These are phyloP conservation scores for Peromyscus leucopus DNA, from an alignment of 2,113 vertebrate genomes.

Conservation along the genomic window DNA sequence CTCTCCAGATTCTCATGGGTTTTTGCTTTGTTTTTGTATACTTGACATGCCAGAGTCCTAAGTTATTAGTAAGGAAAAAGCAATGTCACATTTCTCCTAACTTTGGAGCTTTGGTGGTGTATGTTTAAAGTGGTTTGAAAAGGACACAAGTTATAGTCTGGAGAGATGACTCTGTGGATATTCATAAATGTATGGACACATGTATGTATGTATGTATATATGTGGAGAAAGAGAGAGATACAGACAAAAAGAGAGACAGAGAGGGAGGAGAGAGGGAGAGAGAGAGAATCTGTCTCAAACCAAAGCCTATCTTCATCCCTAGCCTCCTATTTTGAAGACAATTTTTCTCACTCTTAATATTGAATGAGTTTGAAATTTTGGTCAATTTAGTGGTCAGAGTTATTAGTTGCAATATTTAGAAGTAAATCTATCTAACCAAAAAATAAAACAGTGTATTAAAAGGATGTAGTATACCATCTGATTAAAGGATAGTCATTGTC, in stretches of 20 bases:
- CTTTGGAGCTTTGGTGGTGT: neutral
- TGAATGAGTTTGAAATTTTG: neutral
- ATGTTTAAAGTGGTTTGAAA: neutral
- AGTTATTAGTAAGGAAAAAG: neutral
- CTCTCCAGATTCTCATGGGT: neutral
- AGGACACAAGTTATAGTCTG: neutral
- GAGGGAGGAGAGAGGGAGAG: neutral
- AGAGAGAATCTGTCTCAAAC: neutral
- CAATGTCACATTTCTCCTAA: neutral
- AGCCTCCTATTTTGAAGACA: neutral
- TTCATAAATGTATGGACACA: neutral
- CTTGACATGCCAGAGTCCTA: neutral
- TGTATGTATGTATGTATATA: neutral
- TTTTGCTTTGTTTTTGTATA: neutral
- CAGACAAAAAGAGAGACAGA: too few species aligned
- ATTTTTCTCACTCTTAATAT: neutral
- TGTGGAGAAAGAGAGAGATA: neutral
- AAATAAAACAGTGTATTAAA: neutral
- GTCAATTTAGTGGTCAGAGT: neutral
- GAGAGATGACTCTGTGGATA: neutral
- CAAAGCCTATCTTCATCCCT: neutral
- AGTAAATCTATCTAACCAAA: neutral
- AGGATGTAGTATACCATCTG: rapidly evolving
- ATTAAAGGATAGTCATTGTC: neutral
- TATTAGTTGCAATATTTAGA: neutral